These are phyloP conservation scores for Mactromeris polynyma DNA, from an alignment of 2,888 invertebrate genomes.

Conservation along the genomic window DNA sequence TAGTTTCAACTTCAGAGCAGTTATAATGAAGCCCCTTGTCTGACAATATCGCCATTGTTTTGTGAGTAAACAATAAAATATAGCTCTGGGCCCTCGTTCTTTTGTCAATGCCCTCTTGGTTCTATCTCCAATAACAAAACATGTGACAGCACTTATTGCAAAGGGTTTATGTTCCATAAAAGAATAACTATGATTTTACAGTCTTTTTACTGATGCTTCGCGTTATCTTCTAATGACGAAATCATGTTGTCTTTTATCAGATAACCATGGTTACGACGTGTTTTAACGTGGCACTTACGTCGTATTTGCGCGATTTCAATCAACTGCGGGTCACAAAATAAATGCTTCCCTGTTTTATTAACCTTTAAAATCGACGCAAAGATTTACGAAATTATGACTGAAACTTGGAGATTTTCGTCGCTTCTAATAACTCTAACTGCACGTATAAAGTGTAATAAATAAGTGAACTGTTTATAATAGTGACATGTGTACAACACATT, in stretches of 20 bases:
- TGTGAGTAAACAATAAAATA: slow-evolving; percentile 34
- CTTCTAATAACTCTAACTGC: no score
- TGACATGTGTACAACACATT: no score
- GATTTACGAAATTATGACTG: no score
- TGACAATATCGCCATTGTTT: slow-evolving; percentile 39
- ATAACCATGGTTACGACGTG: neutral
- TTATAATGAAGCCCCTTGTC: slow-evolving; percentile 1
- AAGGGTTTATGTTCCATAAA: neutral
- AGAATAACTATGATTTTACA: neutral
- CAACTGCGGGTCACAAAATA: neutral
- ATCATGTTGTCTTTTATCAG: neutral
- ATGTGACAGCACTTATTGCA: neutral
- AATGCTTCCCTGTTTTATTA: neutral
- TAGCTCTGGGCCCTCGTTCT: neutral
- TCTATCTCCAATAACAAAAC: neutral
- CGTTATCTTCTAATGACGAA: neutral
- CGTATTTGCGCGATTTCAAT: neutral
- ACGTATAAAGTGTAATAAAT: no score
- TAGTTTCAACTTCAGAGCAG: slow-evolving; percentile 22
- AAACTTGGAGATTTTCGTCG: no score
- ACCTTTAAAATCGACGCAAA: neutral
- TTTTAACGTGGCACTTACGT: slow-evolving; percentile 8
- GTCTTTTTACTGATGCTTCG: neutral
- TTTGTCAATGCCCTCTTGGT: neutral
- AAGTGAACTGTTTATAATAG: no score